Conservation (phyloP, 37 sponge, comb jelly and placozoan species). For the Sycon ciliatum region DNA sequence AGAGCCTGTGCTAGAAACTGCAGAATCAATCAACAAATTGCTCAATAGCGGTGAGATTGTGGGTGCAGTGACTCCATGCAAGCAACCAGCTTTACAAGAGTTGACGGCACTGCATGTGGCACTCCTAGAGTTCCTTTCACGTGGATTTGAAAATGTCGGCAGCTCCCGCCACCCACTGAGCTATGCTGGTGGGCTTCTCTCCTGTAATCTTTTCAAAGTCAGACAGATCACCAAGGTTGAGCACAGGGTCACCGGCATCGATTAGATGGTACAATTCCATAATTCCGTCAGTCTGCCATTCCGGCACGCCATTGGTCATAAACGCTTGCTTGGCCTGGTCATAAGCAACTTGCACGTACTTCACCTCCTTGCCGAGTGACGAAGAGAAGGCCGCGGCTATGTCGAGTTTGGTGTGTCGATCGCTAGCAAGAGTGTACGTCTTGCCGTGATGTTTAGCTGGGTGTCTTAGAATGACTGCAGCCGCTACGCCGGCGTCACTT, state of each 20-base stretch:
- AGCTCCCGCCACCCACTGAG: conserved; percentile 26
- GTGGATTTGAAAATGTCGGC: too few species aligned
- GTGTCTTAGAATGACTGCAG: conserved; percentile 30
- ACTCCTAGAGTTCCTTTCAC: too few species aligned
- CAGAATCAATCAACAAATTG: too few species aligned
- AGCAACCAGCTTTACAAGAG: too few species aligned
- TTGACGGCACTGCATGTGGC: too few species aligned
- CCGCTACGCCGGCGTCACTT: conserved; percentile 38
- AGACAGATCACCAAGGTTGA: background rate
- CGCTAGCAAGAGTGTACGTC: conserved; percentile 36
- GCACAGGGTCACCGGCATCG: conserved; percentile 22
- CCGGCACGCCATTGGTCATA: conserved; percentile 16
- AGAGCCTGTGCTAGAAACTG: too few species aligned
- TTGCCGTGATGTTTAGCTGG: conserved; percentile 24
- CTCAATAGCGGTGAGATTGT: too few species aligned
- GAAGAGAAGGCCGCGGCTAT: conserved; percentile 14
- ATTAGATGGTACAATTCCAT: conserved; percentile 35
- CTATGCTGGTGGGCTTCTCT: conserved; percentile 38
- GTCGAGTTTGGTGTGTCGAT: conserved; percentile 28
- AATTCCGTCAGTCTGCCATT: conserved; percentile 31
- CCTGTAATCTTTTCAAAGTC: conserved; percentile 34
- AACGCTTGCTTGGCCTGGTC: conserved; percentile 38
- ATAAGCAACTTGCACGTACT: conserved; percentile 23
- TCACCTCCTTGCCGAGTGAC: conserved; percentile 31
- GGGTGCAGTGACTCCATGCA: too few species aligned